These are phyloP conservation scores for Epinotia brunnichana DNA, from an alignment of 2,888 invertebrate genomes.

Conservation along the genomic window DNA sequence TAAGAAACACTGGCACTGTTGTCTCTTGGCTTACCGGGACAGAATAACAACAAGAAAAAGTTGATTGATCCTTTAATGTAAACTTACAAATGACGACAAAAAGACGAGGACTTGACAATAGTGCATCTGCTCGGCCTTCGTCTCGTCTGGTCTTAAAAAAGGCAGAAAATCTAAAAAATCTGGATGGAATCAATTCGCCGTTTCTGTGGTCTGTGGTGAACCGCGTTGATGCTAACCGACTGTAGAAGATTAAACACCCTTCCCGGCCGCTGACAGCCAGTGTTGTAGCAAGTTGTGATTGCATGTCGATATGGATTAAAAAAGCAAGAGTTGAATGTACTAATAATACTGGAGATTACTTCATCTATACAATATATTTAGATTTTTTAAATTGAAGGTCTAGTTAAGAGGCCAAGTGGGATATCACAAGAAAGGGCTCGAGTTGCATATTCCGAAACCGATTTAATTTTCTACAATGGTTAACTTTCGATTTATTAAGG, in stretches of 20 bases:
- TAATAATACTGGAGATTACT: not conserved
- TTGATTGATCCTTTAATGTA: too few relatives aligned
- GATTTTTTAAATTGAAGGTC: not conserved
- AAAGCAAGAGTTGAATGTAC: not conserved
- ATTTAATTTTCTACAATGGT: too few relatives aligned
- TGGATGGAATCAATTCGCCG: conserved; percentile 33
- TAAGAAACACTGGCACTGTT: too few relatives aligned
- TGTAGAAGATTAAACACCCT: conserved; percentile 50
- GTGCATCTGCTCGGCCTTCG: not conserved
- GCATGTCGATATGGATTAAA: conserved; percentile 11
- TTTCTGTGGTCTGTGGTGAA: conserved; percentile 24
- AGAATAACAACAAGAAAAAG: too few relatives aligned
- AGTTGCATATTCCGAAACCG: too few relatives aligned
- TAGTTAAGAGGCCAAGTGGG: too few relatives aligned
- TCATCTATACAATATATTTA: not conserved
- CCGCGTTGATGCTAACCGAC: conserved; percentile 53
- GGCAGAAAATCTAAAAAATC: conserved; percentile 15
- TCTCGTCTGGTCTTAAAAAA: conserved; percentile 1
- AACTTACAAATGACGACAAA: not conserved
- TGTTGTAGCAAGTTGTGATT: conserved; percentile 1
- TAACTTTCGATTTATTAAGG: too few relatives aligned
- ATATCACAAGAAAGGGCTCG: too few relatives aligned
- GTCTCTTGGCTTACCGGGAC: too few relatives aligned
- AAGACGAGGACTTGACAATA: not conserved
- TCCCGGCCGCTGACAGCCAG: conserved; percentile 21